These are phyloP conservation scores for Oegoconia quadripuncta DNA, from an alignment of 2,888 invertebrate genomes.

Conservation along the genomic window DNA sequence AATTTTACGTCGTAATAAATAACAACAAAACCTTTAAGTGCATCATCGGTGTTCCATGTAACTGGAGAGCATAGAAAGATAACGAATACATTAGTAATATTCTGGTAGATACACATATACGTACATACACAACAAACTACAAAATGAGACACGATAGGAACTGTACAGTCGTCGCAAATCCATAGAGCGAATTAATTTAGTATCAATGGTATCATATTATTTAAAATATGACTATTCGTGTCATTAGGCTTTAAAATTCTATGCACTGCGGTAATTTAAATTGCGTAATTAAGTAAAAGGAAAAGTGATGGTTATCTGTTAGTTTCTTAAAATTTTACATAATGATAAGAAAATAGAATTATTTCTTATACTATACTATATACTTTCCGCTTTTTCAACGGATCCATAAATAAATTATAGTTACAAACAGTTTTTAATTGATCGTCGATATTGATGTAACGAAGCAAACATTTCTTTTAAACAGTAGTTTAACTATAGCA, in stretches of 20 bases:
- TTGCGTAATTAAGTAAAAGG: background rate
- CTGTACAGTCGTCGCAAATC: slow-evolving; percentile 75
- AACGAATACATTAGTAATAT: slow-evolving; percentile 58
- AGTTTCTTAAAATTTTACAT: background rate
- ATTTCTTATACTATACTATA: no score
- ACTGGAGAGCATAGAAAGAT: slow-evolving; percentile 61
- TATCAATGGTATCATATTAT: background rate
- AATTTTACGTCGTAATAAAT: no score
- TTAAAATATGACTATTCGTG: slow-evolving; percentile 8
- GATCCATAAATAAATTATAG: no score
- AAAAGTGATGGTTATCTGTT: slow-evolving; percentile 7
- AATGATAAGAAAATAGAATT: no score
- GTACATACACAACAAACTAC: slow-evolving; percentile 77
- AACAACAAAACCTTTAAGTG: slow-evolving; percentile 4
- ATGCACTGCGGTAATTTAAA: background rate
- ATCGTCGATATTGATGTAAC: no score
- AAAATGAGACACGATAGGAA: slow-evolving; percentile 69
- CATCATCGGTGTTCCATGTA: slow-evolving; percentile 68
- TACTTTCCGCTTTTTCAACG: no score
- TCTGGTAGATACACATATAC: slow-evolving; percentile 71
- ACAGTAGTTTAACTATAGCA: no score
- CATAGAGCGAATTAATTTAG: slow-evolving; percentile 37
- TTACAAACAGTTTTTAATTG: background rate
- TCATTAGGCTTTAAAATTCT: no score
- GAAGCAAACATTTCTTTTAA: no score